These are phyloP conservation scores for Schizothorax lantsangensis DNA, from an alignment of 2,797 vertebrate species.

Conservation along the genomic window DNA sequence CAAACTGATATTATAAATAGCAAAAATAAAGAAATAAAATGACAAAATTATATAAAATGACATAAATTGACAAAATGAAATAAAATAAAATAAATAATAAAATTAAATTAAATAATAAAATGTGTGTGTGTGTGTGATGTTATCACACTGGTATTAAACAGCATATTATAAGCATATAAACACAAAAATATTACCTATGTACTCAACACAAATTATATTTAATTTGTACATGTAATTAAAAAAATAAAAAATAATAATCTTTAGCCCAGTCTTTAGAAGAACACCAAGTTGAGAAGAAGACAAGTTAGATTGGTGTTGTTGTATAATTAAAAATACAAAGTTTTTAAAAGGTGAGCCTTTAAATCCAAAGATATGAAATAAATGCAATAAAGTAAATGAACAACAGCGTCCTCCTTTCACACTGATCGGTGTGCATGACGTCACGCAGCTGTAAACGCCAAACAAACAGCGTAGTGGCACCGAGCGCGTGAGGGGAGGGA, in stretches of 20 bases:
- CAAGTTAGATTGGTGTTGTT: background rate
- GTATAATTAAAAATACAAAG: background rate
- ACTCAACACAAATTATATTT: background rate
- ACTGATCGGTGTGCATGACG: background rate
- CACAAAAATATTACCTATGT: too few relatives aligned
- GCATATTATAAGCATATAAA: too few relatives aligned
- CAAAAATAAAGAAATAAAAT: background rate
- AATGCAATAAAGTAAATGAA: background rate
- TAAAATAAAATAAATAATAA: background rate
- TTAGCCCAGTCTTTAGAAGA: background rate
- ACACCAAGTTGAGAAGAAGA: background rate
- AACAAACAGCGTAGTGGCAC: slow-evolving; percentile 35
- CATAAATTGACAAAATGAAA: background rate
- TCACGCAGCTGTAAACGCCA: slow-evolving; percentile 4
- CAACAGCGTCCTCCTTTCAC: background rate
- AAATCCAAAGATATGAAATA: background rate
- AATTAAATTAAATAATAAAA: too few relatives aligned
- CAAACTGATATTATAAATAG: background rate
- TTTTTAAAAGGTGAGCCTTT: background rate
- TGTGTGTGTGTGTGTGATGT: too few relatives aligned
- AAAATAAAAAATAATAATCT: background rate
- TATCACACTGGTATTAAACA: background rate
- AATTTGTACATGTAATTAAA: too few relatives aligned
- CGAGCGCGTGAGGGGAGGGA: slow-evolving; percentile 52
- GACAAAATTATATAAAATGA: too few relatives aligned